Evolutionary conservation across 2,888 invertebrate genomes (phyloP).

Genomic region (Phortica magna): DNA sequence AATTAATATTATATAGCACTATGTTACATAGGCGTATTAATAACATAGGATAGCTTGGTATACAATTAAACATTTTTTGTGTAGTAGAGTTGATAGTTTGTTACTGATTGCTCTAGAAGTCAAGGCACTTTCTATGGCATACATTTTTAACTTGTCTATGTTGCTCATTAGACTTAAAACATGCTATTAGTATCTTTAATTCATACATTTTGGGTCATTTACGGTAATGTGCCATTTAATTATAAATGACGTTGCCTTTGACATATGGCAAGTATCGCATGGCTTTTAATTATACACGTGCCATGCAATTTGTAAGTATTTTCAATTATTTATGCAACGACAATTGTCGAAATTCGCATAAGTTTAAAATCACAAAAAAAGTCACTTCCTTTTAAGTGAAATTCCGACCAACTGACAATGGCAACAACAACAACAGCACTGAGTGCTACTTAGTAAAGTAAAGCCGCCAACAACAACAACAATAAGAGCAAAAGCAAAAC

Average conservation of each 20-base stretch:
- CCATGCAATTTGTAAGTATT: not conserved
- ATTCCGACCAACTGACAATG: not conserved
- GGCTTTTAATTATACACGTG: not conserved
- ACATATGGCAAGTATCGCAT: not conserved
- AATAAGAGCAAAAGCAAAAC: not conserved
- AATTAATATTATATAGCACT: too few species aligned
- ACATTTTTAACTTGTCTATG: too few species aligned
- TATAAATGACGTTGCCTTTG: not conserved
- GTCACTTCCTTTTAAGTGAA: not conserved
- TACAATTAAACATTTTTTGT: too few species aligned
- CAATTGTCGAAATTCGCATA: slow-evolving; percentile 26
- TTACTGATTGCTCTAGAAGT: too few species aligned
- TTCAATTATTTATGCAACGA: slow-evolving; percentile 14
- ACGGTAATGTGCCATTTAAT: not conserved
- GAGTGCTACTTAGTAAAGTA: not conserved
- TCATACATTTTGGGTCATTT: too few species aligned
- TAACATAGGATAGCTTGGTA: too few species aligned
- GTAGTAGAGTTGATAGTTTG: too few species aligned
- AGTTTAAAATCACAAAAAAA: not conserved
- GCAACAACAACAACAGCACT: not conserved
- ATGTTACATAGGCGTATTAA: too few species aligned
- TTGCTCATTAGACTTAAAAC: too few species aligned
- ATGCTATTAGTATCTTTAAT: too few species aligned
- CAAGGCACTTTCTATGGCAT: too few species aligned
- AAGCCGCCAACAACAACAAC: not conserved